Evolutionary conservation across 30 jellyfish, hydroid and myxozoan genomes (phyloP).

Genomic region (Chrysaora quinquecirrha): DNA sequence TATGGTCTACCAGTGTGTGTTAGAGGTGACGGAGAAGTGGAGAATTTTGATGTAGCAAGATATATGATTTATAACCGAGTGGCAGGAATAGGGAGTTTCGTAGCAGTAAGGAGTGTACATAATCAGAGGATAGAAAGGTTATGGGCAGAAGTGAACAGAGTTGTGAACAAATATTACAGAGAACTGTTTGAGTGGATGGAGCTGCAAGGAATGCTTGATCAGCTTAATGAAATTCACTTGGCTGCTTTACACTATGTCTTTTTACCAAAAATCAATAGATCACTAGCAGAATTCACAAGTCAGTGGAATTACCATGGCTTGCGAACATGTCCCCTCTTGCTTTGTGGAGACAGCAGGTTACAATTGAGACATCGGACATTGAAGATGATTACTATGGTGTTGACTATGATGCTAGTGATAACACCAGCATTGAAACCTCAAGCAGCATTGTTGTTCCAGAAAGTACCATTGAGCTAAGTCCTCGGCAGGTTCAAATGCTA

Average conservation of each 20-base stretch:
- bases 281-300: slow-evolving; percentile 31
- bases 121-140: slow-evolving; percentile 63
- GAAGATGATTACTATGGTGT: slow-evolving; percentile 30
- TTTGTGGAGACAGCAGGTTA: slow-evolving; percentile 42
- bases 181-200: slow-evolving; percentile 36
- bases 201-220: slow-evolving; percentile 45
- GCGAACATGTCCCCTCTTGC: slow-evolving; percentile 58
- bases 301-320: slow-evolving; percentile 51
- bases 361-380: slow-evolving; percentile 27
- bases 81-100: slow-evolving; percentile 42
- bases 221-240: slow-evolving; percentile 28
- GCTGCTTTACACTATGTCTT: slow-evolving; percentile 43
- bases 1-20: slow-evolving; percentile 53
- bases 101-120: slow-evolving; percentile 49
- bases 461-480: slow-evolving; percentile 29
- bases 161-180: slow-evolving; percentile 16
- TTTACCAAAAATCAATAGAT: slow-evolving; percentile 35
- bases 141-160: slow-evolving; percentile 52
- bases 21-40: slow-evolving; percentile 55
- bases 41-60: slow-evolving; percentile 55
- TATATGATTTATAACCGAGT: slow-evolving; percentile 37
- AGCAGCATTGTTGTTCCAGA: slow-evolving; percentile 41
- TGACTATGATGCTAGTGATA: slow-evolving; percentile 28
- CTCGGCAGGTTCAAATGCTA: slow-evolving; percentile 8
- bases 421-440: slow-evolving; percentile 39